Evolutionary conservation across 1,140 invertebrate species (phyloP).

Genomic region (Drosophila ficusphila): DNA sequence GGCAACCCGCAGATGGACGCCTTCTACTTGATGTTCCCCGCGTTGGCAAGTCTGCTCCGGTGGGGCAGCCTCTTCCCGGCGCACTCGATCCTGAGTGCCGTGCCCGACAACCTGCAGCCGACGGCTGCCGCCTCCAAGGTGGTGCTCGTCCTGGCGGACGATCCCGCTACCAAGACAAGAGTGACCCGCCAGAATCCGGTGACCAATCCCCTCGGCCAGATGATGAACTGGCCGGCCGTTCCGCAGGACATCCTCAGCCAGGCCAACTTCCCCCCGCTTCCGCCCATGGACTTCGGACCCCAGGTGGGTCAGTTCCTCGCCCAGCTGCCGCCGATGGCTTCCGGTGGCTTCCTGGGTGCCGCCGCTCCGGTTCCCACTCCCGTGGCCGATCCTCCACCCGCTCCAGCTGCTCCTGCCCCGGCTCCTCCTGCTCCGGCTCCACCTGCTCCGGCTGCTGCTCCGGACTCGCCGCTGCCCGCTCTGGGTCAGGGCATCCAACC

Average conservation of each 20-base stretch:
- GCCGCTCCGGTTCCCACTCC: conserved; percentile 21
- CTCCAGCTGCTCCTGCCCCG: not conserved
- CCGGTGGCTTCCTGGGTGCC: not conserved
- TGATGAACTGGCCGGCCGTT: not conserved
- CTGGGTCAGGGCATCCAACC: conserved; percentile 22
- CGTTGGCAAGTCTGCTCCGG: conserved; percentile 53
- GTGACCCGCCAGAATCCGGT: conserved; percentile 52
- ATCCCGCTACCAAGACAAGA: conserved; percentile 57
- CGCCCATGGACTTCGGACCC: not conserved
- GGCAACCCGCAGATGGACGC: conserved; percentile 52
- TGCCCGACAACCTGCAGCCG: conserved; percentile 33
- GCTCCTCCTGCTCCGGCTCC: conserved; percentile 2
- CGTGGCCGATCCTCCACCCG: conserved; percentile 20
- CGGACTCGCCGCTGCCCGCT: not conserved
- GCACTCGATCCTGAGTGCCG: conserved; percentile 43
- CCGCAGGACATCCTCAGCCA: not conserved
- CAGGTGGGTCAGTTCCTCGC: not conserved
- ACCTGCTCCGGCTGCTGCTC: conserved; percentile 6
- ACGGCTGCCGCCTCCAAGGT: conserved; percentile 65
- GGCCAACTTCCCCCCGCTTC: not conserved
- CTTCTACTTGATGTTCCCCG: conserved; percentile 64
- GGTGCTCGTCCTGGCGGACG: conserved; percentile 72
- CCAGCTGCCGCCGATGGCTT: not conserved
- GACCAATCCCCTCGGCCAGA: not conserved
- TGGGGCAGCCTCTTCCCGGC: conserved; percentile 70